phyloP scores from a whole-genome alignment of 2,113 vertebrate species.

The Actenoides hombroni region DNA sequence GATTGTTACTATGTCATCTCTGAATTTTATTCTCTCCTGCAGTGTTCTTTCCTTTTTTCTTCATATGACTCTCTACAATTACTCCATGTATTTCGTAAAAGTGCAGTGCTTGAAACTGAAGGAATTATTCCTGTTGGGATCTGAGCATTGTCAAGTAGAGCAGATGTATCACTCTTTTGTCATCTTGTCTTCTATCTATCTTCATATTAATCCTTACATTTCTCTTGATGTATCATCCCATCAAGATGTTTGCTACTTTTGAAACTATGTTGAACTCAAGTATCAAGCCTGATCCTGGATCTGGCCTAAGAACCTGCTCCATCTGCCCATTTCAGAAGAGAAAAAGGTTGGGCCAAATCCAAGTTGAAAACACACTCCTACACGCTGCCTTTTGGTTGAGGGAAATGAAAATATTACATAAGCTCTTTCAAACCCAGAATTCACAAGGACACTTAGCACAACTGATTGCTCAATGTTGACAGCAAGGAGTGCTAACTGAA shows the following conservation, averaged over 20 bases:
- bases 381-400: accelerated
- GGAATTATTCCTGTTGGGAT: background rate
- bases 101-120: background rate
- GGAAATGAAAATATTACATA: background rate
- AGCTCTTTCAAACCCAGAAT: background rate
- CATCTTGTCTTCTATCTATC: background rate
- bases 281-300: background rate
- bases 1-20: background rate
- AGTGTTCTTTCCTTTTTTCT: background rate
- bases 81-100: background rate
- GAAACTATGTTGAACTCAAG: background rate
- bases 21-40: background rate
- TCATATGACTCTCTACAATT: background rate
- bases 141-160: background rate
- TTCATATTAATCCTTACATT: background rate
- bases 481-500: background rate
- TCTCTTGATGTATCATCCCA: background rate
- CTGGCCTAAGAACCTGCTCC: background rate
- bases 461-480: background rate
- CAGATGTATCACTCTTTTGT: background rate
- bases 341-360: background rate
- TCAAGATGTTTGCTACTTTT: background rate
- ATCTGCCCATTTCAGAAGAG: background rate
- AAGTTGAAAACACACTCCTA: background rate
- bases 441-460: background rate